These are phyloP conservation scores for Dryadula phaetusa DNA, from an alignment of 2,888 invertebrate genomes.

Conservation along the genomic window DNA sequence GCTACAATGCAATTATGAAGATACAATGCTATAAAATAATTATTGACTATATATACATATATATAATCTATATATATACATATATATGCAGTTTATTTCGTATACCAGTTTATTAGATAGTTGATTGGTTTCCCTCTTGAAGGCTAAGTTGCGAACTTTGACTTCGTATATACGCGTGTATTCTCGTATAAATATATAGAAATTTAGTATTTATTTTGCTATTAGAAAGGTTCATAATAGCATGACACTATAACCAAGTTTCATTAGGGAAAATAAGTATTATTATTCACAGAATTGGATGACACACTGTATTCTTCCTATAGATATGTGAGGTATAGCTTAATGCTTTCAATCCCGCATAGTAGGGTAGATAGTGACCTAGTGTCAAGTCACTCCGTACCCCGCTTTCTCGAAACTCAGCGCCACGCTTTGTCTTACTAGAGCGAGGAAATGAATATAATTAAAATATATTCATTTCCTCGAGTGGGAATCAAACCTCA, in stretches of 20 bases:
- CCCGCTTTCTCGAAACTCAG: too few species aligned
- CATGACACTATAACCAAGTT: slow-evolving; percentile 29
- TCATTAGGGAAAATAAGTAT: slow-evolving; percentile 43
- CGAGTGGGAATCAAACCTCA: too few species aligned
- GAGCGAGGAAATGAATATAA: too few species aligned
- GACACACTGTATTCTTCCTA: slow-evolving; percentile 21
- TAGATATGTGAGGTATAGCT: neutral
- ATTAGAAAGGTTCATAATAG: slow-evolving; percentile 9
- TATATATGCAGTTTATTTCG: slow-evolving; percentile 61
- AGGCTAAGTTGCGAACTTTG: slow-evolving; percentile 76
- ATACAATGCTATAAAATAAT: slow-evolving; percentile 46
- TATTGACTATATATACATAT: too few species aligned
- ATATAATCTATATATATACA: too few species aligned
- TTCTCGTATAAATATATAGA: slow-evolving; percentile 2
- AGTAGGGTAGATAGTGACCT: too few species aligned
- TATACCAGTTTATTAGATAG: slow-evolving; percentile 71
- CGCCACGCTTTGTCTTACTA: too few species aligned
- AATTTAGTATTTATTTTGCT: slow-evolving; percentile 26
- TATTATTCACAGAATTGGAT: slow-evolving; percentile 35
- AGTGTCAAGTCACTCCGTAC: too few species aligned
- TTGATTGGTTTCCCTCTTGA: slow-evolving; percentile 73
- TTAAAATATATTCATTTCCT: too few species aligned
- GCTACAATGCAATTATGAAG: too few species aligned
- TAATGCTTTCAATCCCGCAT: too few species aligned
- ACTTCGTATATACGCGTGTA: slow-evolving; percentile 52